A percentile compares a stretch with the other conserved stretches of the same genome.
Conservation (phyloP, 2,797 vertebrate genomes). For the Pristis pectinata region DNA sequence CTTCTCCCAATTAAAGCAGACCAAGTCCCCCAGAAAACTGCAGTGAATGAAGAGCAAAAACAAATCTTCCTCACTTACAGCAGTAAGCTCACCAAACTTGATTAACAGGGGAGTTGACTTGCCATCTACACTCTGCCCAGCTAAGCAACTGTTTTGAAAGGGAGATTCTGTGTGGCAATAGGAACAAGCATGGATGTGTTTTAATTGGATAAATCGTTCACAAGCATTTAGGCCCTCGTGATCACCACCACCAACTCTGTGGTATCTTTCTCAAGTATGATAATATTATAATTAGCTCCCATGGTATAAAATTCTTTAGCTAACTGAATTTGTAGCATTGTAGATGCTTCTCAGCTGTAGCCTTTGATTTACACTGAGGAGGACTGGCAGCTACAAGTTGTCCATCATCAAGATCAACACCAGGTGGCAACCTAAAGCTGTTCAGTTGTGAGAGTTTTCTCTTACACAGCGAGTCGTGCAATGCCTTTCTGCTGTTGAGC, state of each 20-base stretch:
- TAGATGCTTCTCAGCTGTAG: background rate
- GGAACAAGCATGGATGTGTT: background rate
- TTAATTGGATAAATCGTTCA: background rate
- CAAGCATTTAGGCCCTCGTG: background rate
- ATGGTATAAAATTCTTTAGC: background rate
- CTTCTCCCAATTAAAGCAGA: too few species aligned
- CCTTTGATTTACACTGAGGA: background rate
- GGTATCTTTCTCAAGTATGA: background rate
- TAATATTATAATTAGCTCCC: background rate
- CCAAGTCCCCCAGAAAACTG: too few species aligned
- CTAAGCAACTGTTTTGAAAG: background rate
- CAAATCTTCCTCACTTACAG: too few species aligned
- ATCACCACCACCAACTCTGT: background rate
- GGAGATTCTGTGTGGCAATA: background rate
- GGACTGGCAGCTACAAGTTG: background rate
- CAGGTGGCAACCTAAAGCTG: constrained; percentile 19
- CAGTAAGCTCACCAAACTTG: too few species aligned
- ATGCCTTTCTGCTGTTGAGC: background rate
- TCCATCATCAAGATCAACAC: background rate
- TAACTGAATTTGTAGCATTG: background rate
- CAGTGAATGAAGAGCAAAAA: too few species aligned
- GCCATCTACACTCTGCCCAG: too few species aligned
- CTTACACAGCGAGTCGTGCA: background rate
- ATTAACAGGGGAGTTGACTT: too few species aligned
- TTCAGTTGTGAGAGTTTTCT: background rate